Percentiles rank a stretch among this genome's conserved stretches.
Evolutionary conservation across 2,113 vertebrate species (phyloP).

Genomic region (Rallus limicola): DNA sequence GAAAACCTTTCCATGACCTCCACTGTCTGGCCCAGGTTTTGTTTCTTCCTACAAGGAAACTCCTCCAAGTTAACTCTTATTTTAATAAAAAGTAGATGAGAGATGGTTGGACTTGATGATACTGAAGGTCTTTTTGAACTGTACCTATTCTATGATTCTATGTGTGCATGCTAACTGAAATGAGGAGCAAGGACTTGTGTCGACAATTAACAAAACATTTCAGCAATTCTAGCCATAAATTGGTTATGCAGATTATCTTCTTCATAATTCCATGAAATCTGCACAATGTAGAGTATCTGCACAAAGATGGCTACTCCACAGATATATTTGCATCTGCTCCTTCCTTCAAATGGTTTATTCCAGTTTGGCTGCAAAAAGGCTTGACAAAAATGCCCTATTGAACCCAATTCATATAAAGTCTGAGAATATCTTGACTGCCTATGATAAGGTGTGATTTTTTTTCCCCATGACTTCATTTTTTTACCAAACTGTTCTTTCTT

Average conservation of each 20-base stretch:
- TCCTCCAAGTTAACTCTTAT: neutral
- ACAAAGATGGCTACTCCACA: neutral
- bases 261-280: conserved; percentile 10
- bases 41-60: neutral
- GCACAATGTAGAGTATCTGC: neutral
- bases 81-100: neutral
- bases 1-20: neutral
- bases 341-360: neutral
- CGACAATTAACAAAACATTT: neutral
- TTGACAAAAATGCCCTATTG: neutral
- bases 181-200: neutral
- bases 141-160: too few relatives aligned
- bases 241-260: conserved; percentile 10
- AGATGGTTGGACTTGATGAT: too few relatives aligned
- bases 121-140: too few relatives aligned
- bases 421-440: neutral
- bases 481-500: neutral
- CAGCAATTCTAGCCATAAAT: neutral
- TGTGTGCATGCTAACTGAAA: neutral
- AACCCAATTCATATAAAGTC: neutral
- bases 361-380: neutral
- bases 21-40: neutral
- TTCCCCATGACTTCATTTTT: neutral
- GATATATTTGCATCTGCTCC: conserved; percentile 10
- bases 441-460: neutral